These are phyloP conservation scores for Latrodectus hesperus DNA, from an alignment of 2,888 invertebrate species.

Conservation along the genomic window DNA sequence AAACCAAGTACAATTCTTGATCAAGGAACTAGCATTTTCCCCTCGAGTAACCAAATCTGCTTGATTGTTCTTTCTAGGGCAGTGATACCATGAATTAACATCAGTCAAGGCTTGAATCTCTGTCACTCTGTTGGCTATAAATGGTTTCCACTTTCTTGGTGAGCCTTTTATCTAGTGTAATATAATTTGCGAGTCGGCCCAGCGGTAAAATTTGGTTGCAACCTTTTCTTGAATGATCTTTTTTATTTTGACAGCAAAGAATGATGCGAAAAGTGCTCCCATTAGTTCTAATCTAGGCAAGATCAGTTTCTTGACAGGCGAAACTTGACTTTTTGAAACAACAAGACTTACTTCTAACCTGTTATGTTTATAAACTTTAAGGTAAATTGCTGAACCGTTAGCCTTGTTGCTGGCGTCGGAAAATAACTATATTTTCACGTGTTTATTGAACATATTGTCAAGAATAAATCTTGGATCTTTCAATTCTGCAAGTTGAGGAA, in stretches of 20 bases:
- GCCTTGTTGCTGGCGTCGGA: neutral
- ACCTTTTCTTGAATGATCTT: neutral
- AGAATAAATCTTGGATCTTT: constrained; percentile 5
- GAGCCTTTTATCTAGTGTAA: neutral
- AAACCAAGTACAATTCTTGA: no score
- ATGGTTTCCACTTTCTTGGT: no score
- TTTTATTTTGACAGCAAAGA: constrained; percentile 4
- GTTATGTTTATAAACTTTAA: neutral
- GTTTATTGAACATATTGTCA: no score
- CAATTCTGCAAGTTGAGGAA: neutral
- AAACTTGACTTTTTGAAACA: neutral
- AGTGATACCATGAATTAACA: no score
- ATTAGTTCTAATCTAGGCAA: neutral
- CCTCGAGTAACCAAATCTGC: no score
- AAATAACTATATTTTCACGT: neutral
- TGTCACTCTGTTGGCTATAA: no score
- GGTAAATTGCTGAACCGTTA: neutral
- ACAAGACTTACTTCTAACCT: neutral
- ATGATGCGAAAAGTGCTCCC: neutral
- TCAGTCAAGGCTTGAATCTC: neutral
- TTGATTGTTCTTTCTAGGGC: no score
- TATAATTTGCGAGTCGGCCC: neutral
- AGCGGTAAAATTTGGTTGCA: neutral
- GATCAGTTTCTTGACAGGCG: neutral
- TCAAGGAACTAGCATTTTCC: no score